Evolutionary conservation across 2,113 vertebrate species (phyloP), one percentile per base, ranked within the genome.

Genomic region (Nothobranchius kuhntae): DNA sequence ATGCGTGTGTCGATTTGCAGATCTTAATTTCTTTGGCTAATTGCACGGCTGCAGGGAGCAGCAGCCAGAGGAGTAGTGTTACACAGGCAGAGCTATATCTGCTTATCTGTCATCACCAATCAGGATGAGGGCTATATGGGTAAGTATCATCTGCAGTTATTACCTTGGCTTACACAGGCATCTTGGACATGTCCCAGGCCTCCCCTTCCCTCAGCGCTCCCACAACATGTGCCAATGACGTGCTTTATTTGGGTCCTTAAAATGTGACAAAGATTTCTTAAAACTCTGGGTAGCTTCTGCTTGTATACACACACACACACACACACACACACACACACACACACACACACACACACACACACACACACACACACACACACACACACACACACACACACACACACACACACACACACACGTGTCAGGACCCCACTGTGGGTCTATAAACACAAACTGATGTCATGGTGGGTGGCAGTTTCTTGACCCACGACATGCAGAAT

Each of bases 81-180:
- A 75, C 89, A 81, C 55, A 40, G 64, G 65, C 79, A 65, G 81
- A 68, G 82, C 84, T 89, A 87, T 87, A 86, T 81, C 81, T 89
- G 88, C 80, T 54, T 69, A 73, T 85, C 86, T 91, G 86, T 90
- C 89, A 90, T 87, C 84, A 75, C 78, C 86, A 88, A 89, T 90
- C 85, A 89, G 78, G 79, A 82, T 73, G 73, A 66, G 71, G 47
- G 81, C 78, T 88, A 82, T 86, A 83, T 73, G 82, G 69, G 84
- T 87, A 80, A 74, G 83, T 82, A 71, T 82, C 85, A 87, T 78
- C 78, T 61, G 65, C 79, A 86, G 79, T 77, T 86, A 87, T 87
- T 82, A 67, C 82, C 72, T 42, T 57, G 47, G 82, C 75, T 91
- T 82, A 87, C 21, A 68, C 36, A 81, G 74, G 75, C 78, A 81